A percentile compares a stretch with the other conserved stretches of the same genome.
Evolutionary conservation across 2,797 vertebrate genomes (phyloP).

Genomic region (Falco peregrinus): DNA sequence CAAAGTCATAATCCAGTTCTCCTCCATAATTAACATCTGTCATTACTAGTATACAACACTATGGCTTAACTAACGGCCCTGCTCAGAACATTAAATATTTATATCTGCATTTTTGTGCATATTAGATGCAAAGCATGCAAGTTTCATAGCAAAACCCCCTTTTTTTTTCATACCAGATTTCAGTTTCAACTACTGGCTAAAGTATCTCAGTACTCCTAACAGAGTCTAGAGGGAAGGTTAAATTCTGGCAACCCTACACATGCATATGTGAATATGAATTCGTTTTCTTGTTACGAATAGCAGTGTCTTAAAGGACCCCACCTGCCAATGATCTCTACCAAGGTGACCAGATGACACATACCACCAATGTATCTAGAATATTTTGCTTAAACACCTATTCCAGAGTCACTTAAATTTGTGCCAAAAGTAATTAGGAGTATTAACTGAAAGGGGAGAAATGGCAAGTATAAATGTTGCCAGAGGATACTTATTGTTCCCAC

Average conservation of each 20-base stretch:
- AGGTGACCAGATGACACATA: not conserved
- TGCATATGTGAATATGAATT: not conserved
- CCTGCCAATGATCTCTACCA: not conserved
- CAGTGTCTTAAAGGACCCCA: not conserved
- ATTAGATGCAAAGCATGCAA: not conserved
- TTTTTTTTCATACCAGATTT: not conserved
- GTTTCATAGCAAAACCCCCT: not conserved
- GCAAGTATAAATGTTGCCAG: constrained; percentile 11
- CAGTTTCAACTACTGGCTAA: not conserved
- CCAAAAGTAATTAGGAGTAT: constrained; percentile 18
- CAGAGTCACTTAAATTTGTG: not conserved
- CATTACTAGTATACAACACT: constrained; percentile 8
- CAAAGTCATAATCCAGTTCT: constrained; percentile 26
- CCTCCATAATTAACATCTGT: not conserved
- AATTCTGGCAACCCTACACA: not conserved
- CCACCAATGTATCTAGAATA: not conserved
- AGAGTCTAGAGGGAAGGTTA: not conserved
- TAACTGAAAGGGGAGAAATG: not conserved
- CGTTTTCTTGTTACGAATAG: not conserved
- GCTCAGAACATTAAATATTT: not conserved
- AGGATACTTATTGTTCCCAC: constrained; percentile 67
- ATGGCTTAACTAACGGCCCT: not conserved
- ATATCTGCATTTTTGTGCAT: not conserved
- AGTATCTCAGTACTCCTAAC: not conserved
- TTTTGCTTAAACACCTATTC: not conserved